Conservation (phyloP, 2,113 vertebrate species). For the Periophthalmus modestus region DNA sequence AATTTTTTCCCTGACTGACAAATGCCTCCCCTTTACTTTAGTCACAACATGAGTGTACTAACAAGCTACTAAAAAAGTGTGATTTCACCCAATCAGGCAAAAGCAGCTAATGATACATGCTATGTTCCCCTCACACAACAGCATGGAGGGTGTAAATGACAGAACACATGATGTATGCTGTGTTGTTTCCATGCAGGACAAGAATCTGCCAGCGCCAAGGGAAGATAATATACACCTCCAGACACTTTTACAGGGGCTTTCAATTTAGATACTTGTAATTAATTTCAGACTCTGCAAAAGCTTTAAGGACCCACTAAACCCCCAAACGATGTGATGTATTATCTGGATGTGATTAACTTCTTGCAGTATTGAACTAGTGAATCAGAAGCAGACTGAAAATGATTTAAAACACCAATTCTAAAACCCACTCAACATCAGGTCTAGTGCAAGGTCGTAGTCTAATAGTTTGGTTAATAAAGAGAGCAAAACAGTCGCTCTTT, state of each 20-base stretch:
- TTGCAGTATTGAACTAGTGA: not conserved
- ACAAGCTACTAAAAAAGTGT: constrained; percentile 5
- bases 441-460: not conserved
- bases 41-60: not conserved
- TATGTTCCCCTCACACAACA: constrained; percentile 1
- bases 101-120: constrained; percentile 6
- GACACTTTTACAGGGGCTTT: not conserved
- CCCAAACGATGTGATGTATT: not conserved
- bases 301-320: not conserved
- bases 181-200: constrained; percentile 16
- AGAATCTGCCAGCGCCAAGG: not conserved
- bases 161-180: not conserved
- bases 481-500: not conserved
- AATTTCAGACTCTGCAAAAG: constrained; percentile 4
- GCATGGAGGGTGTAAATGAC: constrained; percentile 1
- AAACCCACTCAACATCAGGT: not conserved
- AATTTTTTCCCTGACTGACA: not conserved
- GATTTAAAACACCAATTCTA: not conserved
- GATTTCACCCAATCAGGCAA: constrained; percentile 3
- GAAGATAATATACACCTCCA: constrained; percentile 13
- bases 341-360: not conserved
- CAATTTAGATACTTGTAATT: constrained; percentile 15
- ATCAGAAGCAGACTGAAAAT: constrained; percentile 7
- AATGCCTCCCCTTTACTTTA: not conserved
- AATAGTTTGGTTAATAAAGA: not conserved